Evolutionary conservation across 1,140 invertebrate species (phyloP).

Genomic region (Pogonognathellus flavescens): DNA sequence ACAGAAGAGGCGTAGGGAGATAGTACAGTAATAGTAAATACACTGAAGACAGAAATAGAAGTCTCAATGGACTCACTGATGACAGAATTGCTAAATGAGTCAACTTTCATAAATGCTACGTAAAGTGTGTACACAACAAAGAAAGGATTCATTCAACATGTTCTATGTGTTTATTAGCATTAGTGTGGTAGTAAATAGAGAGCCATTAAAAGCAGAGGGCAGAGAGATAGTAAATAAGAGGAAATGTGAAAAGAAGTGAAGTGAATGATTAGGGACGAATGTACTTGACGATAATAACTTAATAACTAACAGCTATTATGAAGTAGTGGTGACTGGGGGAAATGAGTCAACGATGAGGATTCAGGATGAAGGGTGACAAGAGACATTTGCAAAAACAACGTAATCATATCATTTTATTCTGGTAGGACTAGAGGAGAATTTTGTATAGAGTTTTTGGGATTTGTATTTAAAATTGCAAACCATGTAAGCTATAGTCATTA

Average conservation of each 20-base stretch:
- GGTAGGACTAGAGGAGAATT: no score
- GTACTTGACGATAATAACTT: conserved; percentile 9
- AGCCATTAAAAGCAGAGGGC: neutral
- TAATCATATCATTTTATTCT: neutral
- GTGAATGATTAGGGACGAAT: conserved; percentile 48
- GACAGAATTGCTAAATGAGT: conserved; percentile 23
- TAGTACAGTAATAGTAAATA: no score
- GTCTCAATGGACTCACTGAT: conserved; percentile 42
- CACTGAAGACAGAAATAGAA: neutral
- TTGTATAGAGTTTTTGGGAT: no score
- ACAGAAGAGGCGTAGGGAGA: neutral
- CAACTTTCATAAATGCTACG: conserved; percentile 15
- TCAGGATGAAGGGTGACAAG: neutral
- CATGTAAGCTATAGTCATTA: no score
- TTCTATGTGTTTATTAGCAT: neutral
- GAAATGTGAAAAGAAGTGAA: conserved; percentile 18
- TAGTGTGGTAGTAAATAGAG: neutral
- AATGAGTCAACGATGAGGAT: neutral
- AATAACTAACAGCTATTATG: neutral
- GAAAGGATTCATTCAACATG: conserved; percentile 41
- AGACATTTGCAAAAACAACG: neutral
- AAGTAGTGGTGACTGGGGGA: conserved; percentile 16
- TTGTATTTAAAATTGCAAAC: no score
- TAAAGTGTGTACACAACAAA: neutral
- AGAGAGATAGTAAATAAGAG: neutral